Conservation (phyloP, 2,888 invertebrate species). For the Drosophila paucipuncta region DNA sequence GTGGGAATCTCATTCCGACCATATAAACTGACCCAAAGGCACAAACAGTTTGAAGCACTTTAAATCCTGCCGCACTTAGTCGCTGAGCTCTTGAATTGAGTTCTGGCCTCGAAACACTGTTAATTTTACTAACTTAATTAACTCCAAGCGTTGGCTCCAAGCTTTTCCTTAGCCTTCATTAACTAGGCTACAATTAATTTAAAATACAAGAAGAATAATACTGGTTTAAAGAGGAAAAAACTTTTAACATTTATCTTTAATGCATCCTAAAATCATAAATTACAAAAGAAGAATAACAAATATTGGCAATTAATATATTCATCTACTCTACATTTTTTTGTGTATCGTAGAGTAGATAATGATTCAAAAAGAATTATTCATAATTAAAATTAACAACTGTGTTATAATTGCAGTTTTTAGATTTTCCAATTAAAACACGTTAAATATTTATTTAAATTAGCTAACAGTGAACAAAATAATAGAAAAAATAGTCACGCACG, state of each 20-base stretch:
- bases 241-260: neutral
- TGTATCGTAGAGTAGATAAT: neutral
- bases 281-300: neutral
- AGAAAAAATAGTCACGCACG: slow-evolving; percentile 30
- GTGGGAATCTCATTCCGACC: slow-evolving; percentile 17
- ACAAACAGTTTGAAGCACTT: slow-evolving; percentile 31
- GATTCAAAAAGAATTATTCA: slow-evolving; percentile 11
- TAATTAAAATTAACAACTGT: slow-evolving; percentile 3
- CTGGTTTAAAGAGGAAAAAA: neutral
- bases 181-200: slow-evolving; percentile 28
- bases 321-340: neutral
- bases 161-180: neutral
- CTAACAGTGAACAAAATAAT: slow-evolving; percentile 35
- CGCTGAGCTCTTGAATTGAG: slow-evolving; percentile 15
- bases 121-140: slow-evolving; percentile 56
- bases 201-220: neutral
- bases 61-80: slow-evolving; percentile 5
- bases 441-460: slow-evolving; percentile 68
- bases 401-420: slow-evolving; percentile 54
- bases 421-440: slow-evolving; percentile 62
- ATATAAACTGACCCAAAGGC: slow-evolving; percentile 18
- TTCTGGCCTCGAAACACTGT: slow-evolving; percentile 15
- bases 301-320: neutral
- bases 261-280: neutral
- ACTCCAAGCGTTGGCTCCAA: slow-evolving; percentile 23